Percentiles rank a stretch among this genome's conserved stretches.
Conservation (phyloP, 2,113 vertebrate genomes). For the Anarrhichthys ocellatus region DNA sequence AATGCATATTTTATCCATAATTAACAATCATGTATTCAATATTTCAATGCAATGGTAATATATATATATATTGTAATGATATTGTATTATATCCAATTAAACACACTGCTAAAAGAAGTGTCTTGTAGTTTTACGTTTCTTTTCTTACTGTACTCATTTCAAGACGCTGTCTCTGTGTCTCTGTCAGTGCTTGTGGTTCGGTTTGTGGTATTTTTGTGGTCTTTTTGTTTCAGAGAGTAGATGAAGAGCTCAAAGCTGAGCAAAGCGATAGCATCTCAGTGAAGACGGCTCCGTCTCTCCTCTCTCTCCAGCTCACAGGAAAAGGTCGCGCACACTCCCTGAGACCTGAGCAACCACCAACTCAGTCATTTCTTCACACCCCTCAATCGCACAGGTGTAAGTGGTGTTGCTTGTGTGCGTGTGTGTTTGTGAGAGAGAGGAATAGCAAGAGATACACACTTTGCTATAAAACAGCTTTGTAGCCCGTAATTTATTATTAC, state of each 20-base stretch:
- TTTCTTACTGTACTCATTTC: conserved; percentile 19
- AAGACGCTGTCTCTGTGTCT: conserved; percentile 3
- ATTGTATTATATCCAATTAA: conserved; percentile 12
- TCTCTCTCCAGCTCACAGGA: conserved; percentile 77
- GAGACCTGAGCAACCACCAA: conserved; percentile 63
- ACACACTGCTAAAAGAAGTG: neutral
- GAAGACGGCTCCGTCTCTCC: conserved; percentile 37
- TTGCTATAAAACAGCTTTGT: conserved; percentile 20
- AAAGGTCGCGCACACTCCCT: conserved; percentile 58
- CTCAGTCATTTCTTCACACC: conserved; percentile 52
- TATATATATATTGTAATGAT: neutral
- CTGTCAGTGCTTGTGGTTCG: conserved; percentile 73
- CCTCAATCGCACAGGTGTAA: conserved; percentile 59
- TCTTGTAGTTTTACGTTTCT: neutral
- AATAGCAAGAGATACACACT: neutral
- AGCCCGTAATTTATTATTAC: neutral
- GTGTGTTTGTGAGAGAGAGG: conserved; percentile 2
- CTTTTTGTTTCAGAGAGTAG: conserved; percentile 80
- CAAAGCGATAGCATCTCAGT: conserved; percentile 68
- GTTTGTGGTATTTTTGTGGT: conserved; percentile 83
- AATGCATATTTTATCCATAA: too few relatives aligned
- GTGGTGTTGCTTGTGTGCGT: neutral
- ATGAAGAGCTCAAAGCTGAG: conserved; percentile 77
- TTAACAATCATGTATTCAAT: neutral
- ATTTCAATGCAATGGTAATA: neutral